Base-by-base conservation (phyloP, 2,888 invertebrate genomes). In the Agrochola lota region DNA sequence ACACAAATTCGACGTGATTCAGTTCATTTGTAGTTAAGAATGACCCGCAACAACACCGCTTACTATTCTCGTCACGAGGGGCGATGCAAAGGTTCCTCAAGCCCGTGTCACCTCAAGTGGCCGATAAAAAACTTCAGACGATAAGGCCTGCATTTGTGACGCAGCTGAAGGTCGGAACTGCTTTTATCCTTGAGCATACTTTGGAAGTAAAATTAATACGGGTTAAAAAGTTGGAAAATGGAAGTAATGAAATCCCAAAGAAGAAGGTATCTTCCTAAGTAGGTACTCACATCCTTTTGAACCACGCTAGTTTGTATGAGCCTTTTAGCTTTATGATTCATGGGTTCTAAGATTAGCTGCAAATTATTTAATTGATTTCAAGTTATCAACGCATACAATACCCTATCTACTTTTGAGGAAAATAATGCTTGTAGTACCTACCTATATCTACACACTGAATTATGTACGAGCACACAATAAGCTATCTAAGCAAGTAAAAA, bases 11-110 rank as follows among this genome's bases (percentile, higher is more conserved):
- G 26, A 67, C 46, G 63, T 60, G 71, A 66, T 86, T 60, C 74
- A 64, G 62, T 74, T 80, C 49, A 80, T 80, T 86, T 70, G 72
- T 70, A 62, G 72, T 49, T 71, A 63, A 82, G 64, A 71, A 57
- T 85, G 74, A 72, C 64, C 52, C 52, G 12, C 72, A 74, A 77
- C 72, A 64, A 57, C 40, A 70, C 46, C 26, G 57, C 49, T 86
- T 71, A 73, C 64, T 80, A 84, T 80, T 80, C 67, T 43, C 46
- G 49, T 20, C 80, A 67, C 57, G 72, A 70, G 59, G 11, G 40
- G 26, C 55, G 35, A 70, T 70, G 59, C 60, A 83, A 72, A 86
- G 82, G 62, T 60, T 83, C 63, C 11, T 68, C 9, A 26, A 55
- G 30, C 6, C 23, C 35, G 46, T 62, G 72, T 72, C 70, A 71